phyloP scores from a whole-genome alignment of 1,140 invertebrate species.

The Trachymyrmex cornetzi region DNA sequence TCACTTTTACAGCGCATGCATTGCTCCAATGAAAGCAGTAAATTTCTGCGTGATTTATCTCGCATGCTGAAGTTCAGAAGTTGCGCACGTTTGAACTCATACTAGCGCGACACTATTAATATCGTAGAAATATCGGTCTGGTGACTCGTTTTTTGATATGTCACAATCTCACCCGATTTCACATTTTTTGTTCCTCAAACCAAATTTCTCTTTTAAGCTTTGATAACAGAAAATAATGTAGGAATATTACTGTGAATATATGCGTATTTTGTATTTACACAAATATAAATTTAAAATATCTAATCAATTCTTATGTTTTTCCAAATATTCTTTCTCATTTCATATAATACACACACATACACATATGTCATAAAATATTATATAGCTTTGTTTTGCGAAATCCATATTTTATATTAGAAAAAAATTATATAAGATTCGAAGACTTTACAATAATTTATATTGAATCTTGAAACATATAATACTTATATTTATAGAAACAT shows the following conservation, averaged over 20 bases:
- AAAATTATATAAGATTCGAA: not conserved
- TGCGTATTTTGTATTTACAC: no score
- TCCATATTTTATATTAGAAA: not conserved
- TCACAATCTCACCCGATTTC: conserved; percentile 14
- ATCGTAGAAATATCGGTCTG: not conserved
- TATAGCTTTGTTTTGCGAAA: not conserved
- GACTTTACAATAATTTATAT: not conserved
- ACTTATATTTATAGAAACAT: not conserved
- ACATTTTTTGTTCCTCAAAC: not conserved
- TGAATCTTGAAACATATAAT: not conserved
- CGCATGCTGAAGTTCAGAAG: conserved; percentile 40
- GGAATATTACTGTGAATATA: no score
- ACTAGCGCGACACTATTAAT: not conserved
- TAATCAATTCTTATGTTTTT: not conserved
- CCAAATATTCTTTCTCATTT: not conserved
- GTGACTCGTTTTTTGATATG: not conserved
- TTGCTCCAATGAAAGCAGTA: conserved; percentile 2
- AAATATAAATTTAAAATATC: not conserved
- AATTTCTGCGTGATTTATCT: conserved; percentile 53
- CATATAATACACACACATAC: no score
- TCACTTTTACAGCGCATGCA: conserved; percentile 46
- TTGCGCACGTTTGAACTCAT: not conserved
- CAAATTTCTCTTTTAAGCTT: not conserved
- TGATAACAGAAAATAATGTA: not conserved
- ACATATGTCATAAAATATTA: no score